These are phyloP conservation scores for Drosophila neotestacea DNA, from an alignment of 2,888 invertebrate species.

Conservation along the genomic window DNA sequence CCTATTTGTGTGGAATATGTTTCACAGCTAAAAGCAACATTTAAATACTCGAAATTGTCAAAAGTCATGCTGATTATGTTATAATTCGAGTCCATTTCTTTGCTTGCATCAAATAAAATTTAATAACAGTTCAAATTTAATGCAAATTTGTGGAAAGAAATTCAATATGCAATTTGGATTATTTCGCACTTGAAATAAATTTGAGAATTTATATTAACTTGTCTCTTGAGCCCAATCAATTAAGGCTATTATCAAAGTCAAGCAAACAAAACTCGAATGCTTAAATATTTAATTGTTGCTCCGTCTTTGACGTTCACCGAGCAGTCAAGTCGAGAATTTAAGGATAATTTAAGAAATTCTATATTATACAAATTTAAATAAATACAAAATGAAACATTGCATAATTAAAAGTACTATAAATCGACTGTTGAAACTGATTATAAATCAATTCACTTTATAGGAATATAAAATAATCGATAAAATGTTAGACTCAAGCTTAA, in stretches of 20 bases:
- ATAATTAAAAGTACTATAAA: no score
- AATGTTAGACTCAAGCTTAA: no score
- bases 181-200: not conserved
- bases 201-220: not conserved
- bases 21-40: not conserved
- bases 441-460: no score
- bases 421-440: no score
- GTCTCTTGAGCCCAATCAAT: constrained; percentile 9
- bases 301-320: not conserved
- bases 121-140: constrained; percentile 3
- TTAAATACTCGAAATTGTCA: not conserved
- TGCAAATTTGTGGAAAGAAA: not conserved
- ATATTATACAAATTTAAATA: no score
- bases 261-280: not conserved
- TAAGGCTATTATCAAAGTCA: not conserved
- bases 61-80: not conserved
- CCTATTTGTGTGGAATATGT: not conserved
- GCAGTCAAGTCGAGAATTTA: not conserved
- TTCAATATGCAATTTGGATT: not conserved
- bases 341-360: not conserved
- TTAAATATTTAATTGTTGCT: not conserved
- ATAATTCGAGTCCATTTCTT: not conserved
- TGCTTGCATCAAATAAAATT: not conserved
- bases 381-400: no score
- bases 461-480: no score